Evolutionary conservation across 1,140 invertebrate species (phyloP), one percentile per base, ranked within the genome.

Genomic region (Micrasema minimum): DNA sequence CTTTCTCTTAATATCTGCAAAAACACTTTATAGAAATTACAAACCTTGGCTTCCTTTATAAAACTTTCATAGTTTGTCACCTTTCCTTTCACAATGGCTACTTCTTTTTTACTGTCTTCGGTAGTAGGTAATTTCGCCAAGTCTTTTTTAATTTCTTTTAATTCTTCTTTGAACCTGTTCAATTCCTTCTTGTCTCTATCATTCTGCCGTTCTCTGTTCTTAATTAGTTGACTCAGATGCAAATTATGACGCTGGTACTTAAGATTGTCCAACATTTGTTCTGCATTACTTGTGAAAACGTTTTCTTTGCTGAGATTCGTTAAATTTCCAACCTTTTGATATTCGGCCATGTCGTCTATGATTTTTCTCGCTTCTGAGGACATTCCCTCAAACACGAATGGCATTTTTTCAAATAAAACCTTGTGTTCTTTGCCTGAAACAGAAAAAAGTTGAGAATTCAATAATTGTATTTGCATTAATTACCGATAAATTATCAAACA

Each of bases 181-280:
- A 85, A 64, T 72, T 80, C 79, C 65, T 75, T 80, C 10, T 77
- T 76, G 67, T 82, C 81, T 31, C 78, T 75, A n/a, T 79, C 76
- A 11, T 82, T 81, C 76, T 79, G 77, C 48, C 26, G 64, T 75
- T 81, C 78, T 12, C 82, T 62, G 62, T 78, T 74, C 1, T 65
- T 71, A 59, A 81, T 81, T 20, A 80, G 79, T 46, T 82, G 82
- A 46, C 78, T 78, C 9, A 84, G 55, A 66, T 81, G 78, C 1
- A 84, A 65, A 20, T 81, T 78, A 46, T 81, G 79, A 45, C 80
- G 81, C 51, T 82, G 79, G 12, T 81, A 77, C 61, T 81, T 76
- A 0, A 83, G 65, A 67, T 77, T 78, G 9, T 79, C 77, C 0
- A 78, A 66, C 22, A 78, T 31, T 57, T 79, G 73, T 62, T 75